Evolutionary conservation across 2,113 vertebrate species (phyloP), one percentile per base, ranked within the genome.

Genomic region (Mugil cephalus): DNA sequence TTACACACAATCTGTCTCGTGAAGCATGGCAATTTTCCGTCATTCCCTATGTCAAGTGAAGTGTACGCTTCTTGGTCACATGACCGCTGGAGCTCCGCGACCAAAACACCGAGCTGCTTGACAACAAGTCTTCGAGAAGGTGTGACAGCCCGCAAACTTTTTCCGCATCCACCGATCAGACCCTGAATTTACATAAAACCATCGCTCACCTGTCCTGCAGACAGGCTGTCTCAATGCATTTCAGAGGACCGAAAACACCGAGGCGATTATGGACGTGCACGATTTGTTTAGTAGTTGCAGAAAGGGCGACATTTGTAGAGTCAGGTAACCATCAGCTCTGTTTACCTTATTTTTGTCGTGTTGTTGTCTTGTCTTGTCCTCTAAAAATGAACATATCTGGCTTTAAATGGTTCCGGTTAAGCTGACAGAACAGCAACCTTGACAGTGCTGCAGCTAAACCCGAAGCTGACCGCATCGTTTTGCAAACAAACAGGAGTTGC

Each of bases 241-340:
- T 81, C 88, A 93, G 91, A 91, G 92, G 66, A 85, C 69, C 88
- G 80, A 85, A 68, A 87, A 73, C 89, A 54, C 89, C 85, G 92
- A 90, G 93, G 87, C 73, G 75, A 96, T 42, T 66, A 92, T 98
- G 97, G 97, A 98, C 84, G 96, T 95, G 77, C 94, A 90, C 92
- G 97, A 99, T 61, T 88, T 99, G 80, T 99, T 98, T 90, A 95
- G 92, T 77, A 98, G 97, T 92, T 99, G 97, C 95, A 96, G 93
- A 89, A 97, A 96, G 88, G 97, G 97, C 71, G 96, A 98, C 92
- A 91, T 98, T 87, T 94, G 91, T 90, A 95, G 96, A 87, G 97
- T 99, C 89, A 96, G 96, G 97, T 98, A 94, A 94, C 2, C 13
- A 30, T 1, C 18, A 5, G 15, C 8, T 54, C 12, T 45, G 30